phyloP scores from a whole-genome alignment of 2,113 vertebrate species.

The Cichladusa arquata region DNA sequence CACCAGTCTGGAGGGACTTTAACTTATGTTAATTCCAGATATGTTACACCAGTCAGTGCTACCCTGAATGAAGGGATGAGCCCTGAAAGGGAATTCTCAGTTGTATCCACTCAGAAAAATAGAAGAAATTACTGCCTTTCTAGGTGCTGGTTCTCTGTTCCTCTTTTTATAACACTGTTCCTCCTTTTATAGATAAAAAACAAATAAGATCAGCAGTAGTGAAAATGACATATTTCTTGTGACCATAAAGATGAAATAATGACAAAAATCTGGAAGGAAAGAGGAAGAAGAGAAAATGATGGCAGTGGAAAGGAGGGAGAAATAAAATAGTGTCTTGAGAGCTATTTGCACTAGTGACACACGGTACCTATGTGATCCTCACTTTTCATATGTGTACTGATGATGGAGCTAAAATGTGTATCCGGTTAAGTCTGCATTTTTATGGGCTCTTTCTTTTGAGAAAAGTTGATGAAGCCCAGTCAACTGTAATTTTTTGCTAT shows the following conservation, averaged over 20 bases:
- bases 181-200: background rate
- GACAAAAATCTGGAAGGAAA: background rate
- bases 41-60: background rate
- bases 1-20: accelerated
- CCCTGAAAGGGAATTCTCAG: background rate
- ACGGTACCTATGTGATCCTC: background rate
- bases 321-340: background rate
- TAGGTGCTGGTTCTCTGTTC: background rate
- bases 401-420: background rate
- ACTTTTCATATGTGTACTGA: background rate
- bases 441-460: background rate
- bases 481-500: background rate
- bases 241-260: background rate
- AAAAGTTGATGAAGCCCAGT: background rate
- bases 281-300: background rate
- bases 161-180: background rate
- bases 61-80: background rate
- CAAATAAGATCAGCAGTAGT: background rate
- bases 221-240: background rate
- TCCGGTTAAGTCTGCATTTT: background rate
- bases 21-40: accelerated
- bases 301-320: background rate
- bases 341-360: background rate
- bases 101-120: background rate
- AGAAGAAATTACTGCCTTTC: accelerated